Evolutionary conservation across 2,797 vertebrate species (phyloP), one percentile per base, ranked within the genome.

Genomic region (Paramormyrops hopkinsi): DNA sequence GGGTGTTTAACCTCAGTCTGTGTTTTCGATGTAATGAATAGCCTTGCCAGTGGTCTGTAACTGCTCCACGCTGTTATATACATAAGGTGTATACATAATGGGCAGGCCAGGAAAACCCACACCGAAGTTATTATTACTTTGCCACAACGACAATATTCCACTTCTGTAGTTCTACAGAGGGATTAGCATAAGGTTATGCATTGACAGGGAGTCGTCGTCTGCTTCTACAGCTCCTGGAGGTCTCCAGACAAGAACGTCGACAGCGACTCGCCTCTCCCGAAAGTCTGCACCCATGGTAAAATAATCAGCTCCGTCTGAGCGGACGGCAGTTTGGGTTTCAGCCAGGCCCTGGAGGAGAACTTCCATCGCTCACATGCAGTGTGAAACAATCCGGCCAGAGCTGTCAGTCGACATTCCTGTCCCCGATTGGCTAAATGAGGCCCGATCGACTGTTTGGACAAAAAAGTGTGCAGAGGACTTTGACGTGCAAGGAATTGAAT

Each of bases 271-370:
- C 12, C 84, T 54, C 48, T 86, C 84, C 22, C 6, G 84, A 86
- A 86, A 51, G 48, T 86, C 84, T 86, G 48, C 9, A 25, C 84
- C 48, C 11, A 51, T 86, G 84, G 46, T 51, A 86, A 86, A 86
- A 53, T 86, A 51, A 86, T 51, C 48, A 86, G 50, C 84, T 29
- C 51, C 8, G 85, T 87, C 85, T 87, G 85, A 37, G 29, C 14
- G 33, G 85, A 87, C 54, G 86, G 53, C 86, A 87, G 86, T 56
- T 41, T 59, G 86, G 86, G 86, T 87, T 87, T 87, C 86, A 59
- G 51, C 53, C 33, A 2, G 86, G 86, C 33, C 54, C 86, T 59
- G 86, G 33, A 62, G 86, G 51, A 9, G 54, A 29, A 87, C 86
- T 41, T 41, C 53, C 86, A 56, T 41, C 54, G 19, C 54, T 87